A percentile compares a stretch with the other conserved stretches of the same genome.
Evolutionary conservation across 2,113 vertebrate genomes (phyloP).

Genomic region (Myanophis thanlyinensis): DNA sequence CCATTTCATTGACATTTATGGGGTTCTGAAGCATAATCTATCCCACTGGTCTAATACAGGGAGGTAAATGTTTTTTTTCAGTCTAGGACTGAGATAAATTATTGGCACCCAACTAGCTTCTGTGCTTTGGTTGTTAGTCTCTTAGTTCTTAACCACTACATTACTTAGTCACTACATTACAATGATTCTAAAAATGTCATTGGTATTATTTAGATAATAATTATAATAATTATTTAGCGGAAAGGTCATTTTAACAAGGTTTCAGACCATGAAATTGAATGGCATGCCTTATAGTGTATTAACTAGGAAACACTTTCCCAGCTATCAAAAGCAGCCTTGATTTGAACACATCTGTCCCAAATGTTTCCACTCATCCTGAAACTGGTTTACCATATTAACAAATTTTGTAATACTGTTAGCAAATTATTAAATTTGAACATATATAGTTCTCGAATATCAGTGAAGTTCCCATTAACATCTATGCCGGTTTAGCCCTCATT

Average conservation of each 20-base stretch:
- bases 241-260: neutral
- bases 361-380: neutral
- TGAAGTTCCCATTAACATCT: neutral
- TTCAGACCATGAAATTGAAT: neutral
- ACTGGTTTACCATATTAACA: neutral
- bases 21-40: neutral
- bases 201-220: no score
- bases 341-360: neutral
- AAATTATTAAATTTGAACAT: neutral
- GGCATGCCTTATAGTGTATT: neutral
- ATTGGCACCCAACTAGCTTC: neutral
- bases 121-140: neutral
- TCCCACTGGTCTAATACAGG: neutral
- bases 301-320: neutral
- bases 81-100: neutral
- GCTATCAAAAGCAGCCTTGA: neutral
- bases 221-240: no score
- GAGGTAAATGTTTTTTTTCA: neutral
- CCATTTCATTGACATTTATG: neutral
- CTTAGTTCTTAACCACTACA: neutral
- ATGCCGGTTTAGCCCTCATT: neutral
- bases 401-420: neutral
- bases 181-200: neutral
- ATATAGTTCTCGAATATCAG: neutral
- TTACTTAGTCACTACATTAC: neutral